Conservation (phyloP, 2,888 invertebrate genomes). For the Agrochola macilenta region DNA sequence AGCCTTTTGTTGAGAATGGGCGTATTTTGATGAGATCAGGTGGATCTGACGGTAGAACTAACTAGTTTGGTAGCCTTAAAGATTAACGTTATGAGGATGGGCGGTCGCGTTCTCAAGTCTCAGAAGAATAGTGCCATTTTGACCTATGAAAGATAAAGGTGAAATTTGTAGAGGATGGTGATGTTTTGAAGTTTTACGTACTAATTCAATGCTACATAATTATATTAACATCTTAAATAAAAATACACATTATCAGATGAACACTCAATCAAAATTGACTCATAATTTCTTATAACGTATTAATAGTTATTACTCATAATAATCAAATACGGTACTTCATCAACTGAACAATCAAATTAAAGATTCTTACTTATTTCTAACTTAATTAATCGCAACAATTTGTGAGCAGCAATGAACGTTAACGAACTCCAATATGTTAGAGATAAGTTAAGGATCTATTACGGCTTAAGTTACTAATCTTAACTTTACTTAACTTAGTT, state of each 20-base stretch:
- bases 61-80: neutral
- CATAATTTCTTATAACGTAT: neutral
- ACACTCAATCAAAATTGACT: neutral
- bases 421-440: constrained; percentile 44
- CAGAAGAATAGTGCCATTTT: neutral
- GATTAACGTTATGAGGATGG: neutral
- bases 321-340: neutral
- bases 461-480: constrained; percentile 44
- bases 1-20: neutral
- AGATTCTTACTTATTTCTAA: constrained; percentile 13
- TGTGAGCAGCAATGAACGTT: constrained; percentile 43
- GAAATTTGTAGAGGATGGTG: neutral
- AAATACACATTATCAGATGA: neutral
- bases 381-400: constrained; percentile 41
- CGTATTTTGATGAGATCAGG: neutral
- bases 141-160: neutral
- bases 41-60: too few species aligned
- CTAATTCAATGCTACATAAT: neutral
- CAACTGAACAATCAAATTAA: constrained; percentile 20
- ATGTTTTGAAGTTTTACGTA: neutral
- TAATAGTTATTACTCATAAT: neutral
- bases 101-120: neutral
- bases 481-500: constrained; percentile 30
- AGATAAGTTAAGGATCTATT: constrained; percentile 50
- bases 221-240: neutral